Conservation (phyloP, 2,888 invertebrate species). For the Petrophora chlorosata region DNA sequence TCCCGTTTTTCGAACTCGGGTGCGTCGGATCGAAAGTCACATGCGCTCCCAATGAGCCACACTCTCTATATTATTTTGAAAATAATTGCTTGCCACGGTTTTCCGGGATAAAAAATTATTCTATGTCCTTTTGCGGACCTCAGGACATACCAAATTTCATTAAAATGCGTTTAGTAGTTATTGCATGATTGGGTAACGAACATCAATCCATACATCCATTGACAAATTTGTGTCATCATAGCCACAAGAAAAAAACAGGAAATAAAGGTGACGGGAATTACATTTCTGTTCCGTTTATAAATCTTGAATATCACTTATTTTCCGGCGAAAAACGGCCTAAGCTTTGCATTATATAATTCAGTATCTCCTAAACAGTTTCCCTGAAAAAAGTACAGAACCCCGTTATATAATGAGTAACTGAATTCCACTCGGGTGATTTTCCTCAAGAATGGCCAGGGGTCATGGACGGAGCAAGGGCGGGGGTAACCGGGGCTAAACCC, state of each 20-base stretch:
- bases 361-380: conserved; percentile 13
- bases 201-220: no score
- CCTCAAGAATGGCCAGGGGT: conserved; percentile 11
- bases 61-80: no score
- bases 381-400: conserved; percentile 17
- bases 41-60: no score
- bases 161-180: no score
- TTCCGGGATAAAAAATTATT: no score
- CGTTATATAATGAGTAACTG: conserved; percentile 28
- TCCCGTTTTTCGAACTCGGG: no score
- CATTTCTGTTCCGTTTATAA: neutral
- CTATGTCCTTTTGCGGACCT: no score
- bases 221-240: no score
- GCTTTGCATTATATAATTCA: conserved; percentile 17
- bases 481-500: neutral
- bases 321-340: conserved; percentile 1
- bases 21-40: no score
- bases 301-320: neutral
- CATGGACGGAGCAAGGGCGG: conserved; percentile 5
- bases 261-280: neutral
- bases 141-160: no score
- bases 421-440: conserved; percentile 23
- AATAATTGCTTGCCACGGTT: no score
- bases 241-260: neutral
- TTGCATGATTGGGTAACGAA: no score